Conservation (phyloP, 2,888 invertebrate species). For the Cosmia pyralina region DNA sequence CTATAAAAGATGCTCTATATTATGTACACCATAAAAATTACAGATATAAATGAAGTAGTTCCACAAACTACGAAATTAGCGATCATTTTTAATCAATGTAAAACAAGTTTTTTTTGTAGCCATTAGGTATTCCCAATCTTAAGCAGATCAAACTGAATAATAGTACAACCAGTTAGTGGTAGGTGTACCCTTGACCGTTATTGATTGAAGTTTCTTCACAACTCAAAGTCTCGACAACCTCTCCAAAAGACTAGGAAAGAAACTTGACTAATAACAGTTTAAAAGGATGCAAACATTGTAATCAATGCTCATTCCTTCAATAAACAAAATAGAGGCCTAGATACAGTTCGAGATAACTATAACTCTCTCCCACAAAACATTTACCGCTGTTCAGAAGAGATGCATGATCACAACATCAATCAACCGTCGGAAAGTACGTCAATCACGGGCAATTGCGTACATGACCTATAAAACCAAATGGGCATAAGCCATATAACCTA, state of each 20-base stretch:
- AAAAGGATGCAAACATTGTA: neutral
- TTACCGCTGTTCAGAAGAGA: slow-evolving; percentile 10
- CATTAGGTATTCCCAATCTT: too few species aligned
- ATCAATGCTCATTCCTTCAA: neutral
- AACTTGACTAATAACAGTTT: neutral
- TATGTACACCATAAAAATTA: too few species aligned
- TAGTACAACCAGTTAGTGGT: neutral
- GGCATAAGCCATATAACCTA: slow-evolving; percentile 37
- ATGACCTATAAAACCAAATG: slow-evolving; percentile 46
- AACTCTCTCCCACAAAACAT: neutral
- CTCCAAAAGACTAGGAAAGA: neutral
- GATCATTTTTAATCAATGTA: too few species aligned
- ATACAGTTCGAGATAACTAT: neutral
- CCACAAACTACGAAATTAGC: neutral
- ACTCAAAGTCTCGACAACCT: too few species aligned
- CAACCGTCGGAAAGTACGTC: slow-evolving; percentile 30
- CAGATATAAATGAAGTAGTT: too few species aligned
- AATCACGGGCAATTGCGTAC: slow-evolving; percentile 49
- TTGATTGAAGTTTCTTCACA: neutral
- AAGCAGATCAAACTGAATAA: neutral
- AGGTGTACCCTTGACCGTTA: neutral
- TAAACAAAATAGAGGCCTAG: neutral
- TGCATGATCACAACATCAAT: slow-evolving; percentile 30
- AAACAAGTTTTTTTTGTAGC: neutral
- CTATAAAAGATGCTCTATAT: too few species aligned